Base-by-base conservation (phyloP, 2,797 vertebrate genomes). In the Oryzias dopingdopingensis region DNA sequence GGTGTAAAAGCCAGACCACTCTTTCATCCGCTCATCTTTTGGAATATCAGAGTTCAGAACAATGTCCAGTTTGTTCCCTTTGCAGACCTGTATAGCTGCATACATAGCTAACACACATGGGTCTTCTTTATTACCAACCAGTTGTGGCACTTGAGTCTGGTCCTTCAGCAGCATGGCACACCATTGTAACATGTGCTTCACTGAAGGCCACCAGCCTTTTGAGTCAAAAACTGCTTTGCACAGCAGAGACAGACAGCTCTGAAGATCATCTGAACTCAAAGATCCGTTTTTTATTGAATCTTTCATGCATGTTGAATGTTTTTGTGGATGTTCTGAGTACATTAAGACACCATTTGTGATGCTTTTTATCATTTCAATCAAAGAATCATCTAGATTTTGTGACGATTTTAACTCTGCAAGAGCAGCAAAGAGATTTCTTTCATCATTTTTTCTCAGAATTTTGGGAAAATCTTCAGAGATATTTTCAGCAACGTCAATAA, bases 1-100 rank as follows among this genome's bases (percentile, higher is more conserved):
- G 0, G 50, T 32, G 41, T 62, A 76, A 29, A 76, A 76, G 43
- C 49, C 43, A 8, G 54, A 76, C 69, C 69, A 76, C 18, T 76
- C 65, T 7, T 58, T 18, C 14, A 24, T 37, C 56, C 26, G 50
- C 3, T 58, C 32, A 4, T 52, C 57, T 18, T 18, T 13, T 10
- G 51, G 24, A 24, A 14, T 15, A 5, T 53, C 29, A 51, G 67
- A 52, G 45, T 40, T 70, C 18, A 75, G 50, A 16, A 76, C 52
- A n/a, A 76, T 42, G 0, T 65, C 57, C 37, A 76, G 0, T 61
- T 65, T 76, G 22, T 52, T 49, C 49, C 57, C 60, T 18, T 32
- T 0, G 24, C 20, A 58, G 16, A 68, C 48, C 7, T 37, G 50
- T 18, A 18, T 42, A 18, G 74, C 65, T 37, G 60, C 53, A 65